Base-by-base conservation (phyloP, 1,140 invertebrate species). In the Forficula auricularia region DNA sequence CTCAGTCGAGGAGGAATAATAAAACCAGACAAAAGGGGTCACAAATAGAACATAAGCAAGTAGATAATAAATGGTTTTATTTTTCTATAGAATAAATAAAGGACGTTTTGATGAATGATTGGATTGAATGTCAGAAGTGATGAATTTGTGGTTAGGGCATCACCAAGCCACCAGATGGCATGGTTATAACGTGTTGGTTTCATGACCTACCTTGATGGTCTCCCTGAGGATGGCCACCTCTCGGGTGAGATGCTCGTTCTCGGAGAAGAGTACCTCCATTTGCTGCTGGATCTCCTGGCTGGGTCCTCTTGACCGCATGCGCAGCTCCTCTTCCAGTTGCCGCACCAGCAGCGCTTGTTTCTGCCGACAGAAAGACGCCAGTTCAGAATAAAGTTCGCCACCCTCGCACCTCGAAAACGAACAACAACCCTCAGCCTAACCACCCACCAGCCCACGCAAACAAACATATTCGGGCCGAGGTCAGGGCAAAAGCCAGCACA, bases 311-410 rank as follows among this genome's bases (percentile, higher is more conserved):
- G 87, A 81, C 50, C 84, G 72, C 54, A 84, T 67, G 19, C 89
- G 66, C 58, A 94, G 82, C 61, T 95, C 89, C 46, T 70, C 67
- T 62, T 96, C 89, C 48, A 96, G 63, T 63, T 95, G 88, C 37
- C 88, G 72, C 13, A 95, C 88, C 55, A 92, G 66, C 72, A 89
- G 84, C 36, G 83, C 82, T 81, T 95, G 89, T 84, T 94, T 94
- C 89, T 96, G 72, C 27, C 69, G 71, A 54, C 42, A 50, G 53
- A 52, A 50, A 43, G 38, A 46, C 46, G 45, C 13, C 36, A 43
- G 37, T 27, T 6, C 22, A 27, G 4, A 4, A 27, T 27, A 4
- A 10, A 4, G 4, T 6, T 27, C 22, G 22, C 22, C 22, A 27
- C 22, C 22, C 22, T 6, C 22, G 10, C 22, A 36, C 15, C 20